Evolutionary conservation across 1,140 invertebrate species (phyloP), one percentile per base, ranked within the genome.

Genomic region (Pseudomyrmex gracilis): DNA sequence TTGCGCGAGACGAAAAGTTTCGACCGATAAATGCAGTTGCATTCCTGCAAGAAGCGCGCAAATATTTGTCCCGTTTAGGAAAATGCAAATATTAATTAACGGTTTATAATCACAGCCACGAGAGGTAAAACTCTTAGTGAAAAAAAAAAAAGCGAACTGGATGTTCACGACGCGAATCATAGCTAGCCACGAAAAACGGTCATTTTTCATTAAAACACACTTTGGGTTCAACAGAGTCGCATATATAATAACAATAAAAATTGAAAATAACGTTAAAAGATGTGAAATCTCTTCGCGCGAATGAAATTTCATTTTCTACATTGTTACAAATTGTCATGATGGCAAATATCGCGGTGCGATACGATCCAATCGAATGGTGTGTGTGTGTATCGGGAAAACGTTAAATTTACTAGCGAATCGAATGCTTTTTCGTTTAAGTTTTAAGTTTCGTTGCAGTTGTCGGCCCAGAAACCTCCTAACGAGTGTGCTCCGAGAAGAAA

Each of bases 331-430:
- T 78, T 55, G 67, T n/a, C 43, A n/a, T n/a, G 24, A 66, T 63
- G 53, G 34, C 49, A 64, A 55, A 73, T 85, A 85, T 83, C 49
- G 57, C 34, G 5, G 5, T 67, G 34, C 78, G 84, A 55, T 83
- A 66, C 34, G 64, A 84, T 89, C 1, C 34, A 86, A 78, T 53
- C 66, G 53, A 73, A 74, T 73, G 45, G 49, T 34, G 34, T 34
- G 34, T 34, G 34, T 10, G 58, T 58, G 13, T 82, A 85, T 87
- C 80, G 64, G 77, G 68, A 34, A 87, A 87, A 87, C 68, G 60
- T 86, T 73, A 86, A 86, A 84, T 89, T 86, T 85, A 87, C 22
- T 83, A 57, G 51, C 9, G 58, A 22, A 24, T 22, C 49, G 67
- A 15, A 73, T 71, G 83, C 73, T 58, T 80, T 70, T 15, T 17